Conservation (phyloP, 2,888 invertebrate species). For the Agrypnus murinus region DNA sequence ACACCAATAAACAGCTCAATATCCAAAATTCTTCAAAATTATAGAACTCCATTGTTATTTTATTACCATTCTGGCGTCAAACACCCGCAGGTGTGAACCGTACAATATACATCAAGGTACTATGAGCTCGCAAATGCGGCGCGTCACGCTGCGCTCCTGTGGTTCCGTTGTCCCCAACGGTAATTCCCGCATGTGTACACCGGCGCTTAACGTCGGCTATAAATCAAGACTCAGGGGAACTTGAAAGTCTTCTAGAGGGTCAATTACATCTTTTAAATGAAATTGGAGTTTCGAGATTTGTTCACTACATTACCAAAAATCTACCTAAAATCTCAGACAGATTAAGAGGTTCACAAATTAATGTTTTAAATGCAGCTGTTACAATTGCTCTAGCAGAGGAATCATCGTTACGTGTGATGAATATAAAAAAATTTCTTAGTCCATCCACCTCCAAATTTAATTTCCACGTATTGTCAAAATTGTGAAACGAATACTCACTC, state of each 20-base stretch:
- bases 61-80: no score
- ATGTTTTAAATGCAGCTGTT: conserved; percentile 1
- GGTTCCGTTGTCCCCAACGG: no score
- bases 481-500: not conserved
- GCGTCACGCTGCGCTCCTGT: no score
- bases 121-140: no score
- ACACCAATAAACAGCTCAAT: no score
- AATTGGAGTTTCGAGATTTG: conserved; percentile 13
- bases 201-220: not conserved
- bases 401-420: no score
- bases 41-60: no score
- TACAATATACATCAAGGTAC: no score
- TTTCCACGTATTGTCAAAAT: not conserved
- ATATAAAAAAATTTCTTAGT: no score
- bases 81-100: no score
- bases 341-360: not conserved
- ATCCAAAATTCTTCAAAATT: no score
- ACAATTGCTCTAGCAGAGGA: conserved; percentile 15
- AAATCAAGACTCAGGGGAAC: not conserved
- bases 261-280: conserved; percentile 13
- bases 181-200: not conserved
- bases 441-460: not conserved
- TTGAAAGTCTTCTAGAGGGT: not conserved
- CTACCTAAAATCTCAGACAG: conserved; percentile 6
- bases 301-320: conserved; percentile 11